Evolutionary conservation across 2,113 vertebrate species (phyloP).

Genomic region (Hylia prasina): DNA sequence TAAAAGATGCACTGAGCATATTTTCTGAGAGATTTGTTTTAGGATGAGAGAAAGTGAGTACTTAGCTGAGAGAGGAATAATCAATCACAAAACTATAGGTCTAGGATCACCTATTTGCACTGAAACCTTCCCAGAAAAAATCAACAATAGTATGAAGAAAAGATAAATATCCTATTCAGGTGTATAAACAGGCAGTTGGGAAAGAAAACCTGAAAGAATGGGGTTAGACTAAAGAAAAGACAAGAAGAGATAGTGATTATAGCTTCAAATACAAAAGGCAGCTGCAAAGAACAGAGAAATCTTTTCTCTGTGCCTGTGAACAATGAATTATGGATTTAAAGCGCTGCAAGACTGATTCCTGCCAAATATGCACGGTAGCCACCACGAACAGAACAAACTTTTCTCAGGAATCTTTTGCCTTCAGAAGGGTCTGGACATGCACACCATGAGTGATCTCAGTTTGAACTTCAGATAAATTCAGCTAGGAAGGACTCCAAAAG

Average conservation of each 20-base stretch:
- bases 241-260: not conserved
- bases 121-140: not conserved
- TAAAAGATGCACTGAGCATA: not conserved
- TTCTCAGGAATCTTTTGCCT: not conserved
- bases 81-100: not conserved
- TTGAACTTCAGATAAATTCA: not conserved
- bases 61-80: not conserved
- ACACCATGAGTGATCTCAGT: not conserved
- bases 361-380: not conserved
- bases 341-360: not conserved
- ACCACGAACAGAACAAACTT: not conserved
- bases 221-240: not conserved
- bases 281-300: not conserved
- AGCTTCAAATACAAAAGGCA: not conserved
- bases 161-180: not conserved
- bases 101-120: not conserved
- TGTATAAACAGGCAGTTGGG: not conserved
- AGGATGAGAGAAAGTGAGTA: not conserved
- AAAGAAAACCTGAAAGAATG: not conserved
- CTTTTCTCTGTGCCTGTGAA: not conserved
- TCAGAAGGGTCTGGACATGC: not conserved
- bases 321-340: not conserved
- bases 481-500: not conserved
- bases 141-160: not conserved
- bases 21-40: not conserved